Evolutionary conservation across 2,888 invertebrate species (phyloP), one percentile per base, ranked within the genome.

Genomic region (Eledona agricola): DNA sequence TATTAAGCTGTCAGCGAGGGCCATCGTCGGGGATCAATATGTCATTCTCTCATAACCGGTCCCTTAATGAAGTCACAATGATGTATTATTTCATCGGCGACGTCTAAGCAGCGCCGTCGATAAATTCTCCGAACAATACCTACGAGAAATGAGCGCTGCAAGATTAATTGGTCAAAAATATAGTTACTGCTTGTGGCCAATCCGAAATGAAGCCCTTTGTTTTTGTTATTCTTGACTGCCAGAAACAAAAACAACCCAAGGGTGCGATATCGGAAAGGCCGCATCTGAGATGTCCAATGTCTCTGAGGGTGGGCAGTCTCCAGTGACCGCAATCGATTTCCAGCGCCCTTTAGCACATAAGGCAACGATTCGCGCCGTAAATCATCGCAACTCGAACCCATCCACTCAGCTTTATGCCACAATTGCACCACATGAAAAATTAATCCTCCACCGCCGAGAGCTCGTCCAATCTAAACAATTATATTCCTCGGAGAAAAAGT

Each of bases 121-220:
- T 60, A 56, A 63, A 60, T 57, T 51, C 58, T 23, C 50, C 38
- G 52, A 58, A 62, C 62, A 61, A 61, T 58, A 57, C 58, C 60
- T 62, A 47, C 42, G 56, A 53, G 58, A 55, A 52, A 51, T 40
- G 57, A 45, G 51, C 43, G 45, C 47, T 19, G 45, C 42, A 62
- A 62, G 64, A 64, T 64, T 64, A 64, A 64, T 64, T 59, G 62
- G 57, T 58, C 53, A 58, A 59, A 62, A 62, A 64, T 62, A 61
- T 62, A 61, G 59, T 62, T 57, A n/a, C 56, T 58, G 53, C 60
- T 63, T 63, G 62, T 60, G 49, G 34, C 16, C 25, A 20, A 53
- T 45, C 37, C 20, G 54, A 58, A 59, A 60, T 60, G 54, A 59
- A 60, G 52, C 52, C 51, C 52, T 57, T 56, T 60, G 59, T 59